These are phyloP conservation scores for Sula dactylatra DNA, from an alignment of 2,113 vertebrate species.

Conservation along the genomic window DNA sequence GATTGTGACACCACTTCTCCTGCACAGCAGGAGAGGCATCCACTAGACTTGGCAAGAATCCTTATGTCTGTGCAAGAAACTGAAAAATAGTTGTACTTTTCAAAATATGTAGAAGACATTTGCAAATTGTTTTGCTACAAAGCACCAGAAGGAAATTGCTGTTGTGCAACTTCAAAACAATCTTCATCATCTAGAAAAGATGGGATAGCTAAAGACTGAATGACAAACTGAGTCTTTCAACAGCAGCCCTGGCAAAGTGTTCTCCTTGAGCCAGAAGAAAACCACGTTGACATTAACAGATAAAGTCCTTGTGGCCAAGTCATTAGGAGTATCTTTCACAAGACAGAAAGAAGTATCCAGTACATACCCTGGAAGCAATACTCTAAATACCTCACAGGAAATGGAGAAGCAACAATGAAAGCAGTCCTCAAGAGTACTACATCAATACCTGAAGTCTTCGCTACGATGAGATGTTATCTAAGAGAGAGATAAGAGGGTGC, in stretches of 20 bases:
- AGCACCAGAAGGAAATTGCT: neutral
- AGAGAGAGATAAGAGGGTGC: neutral
- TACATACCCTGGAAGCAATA: neutral
- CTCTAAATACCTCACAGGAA: neutral
- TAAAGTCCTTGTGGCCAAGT: neutral
- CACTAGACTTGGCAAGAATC: neutral
- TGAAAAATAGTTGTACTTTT: neutral
- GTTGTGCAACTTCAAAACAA: neutral
- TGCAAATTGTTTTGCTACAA: neutral
- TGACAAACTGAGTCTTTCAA: neutral
- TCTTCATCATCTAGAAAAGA: neutral
- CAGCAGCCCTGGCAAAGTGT: neutral
- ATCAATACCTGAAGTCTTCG: neutral
- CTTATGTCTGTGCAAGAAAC: rapidly evolving
- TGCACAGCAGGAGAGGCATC: neutral
- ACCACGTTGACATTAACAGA: neutral
- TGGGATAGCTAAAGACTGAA: neutral
- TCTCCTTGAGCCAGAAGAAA: neutral
- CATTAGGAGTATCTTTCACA: neutral
- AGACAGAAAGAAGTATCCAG: neutral
- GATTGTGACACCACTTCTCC: neutral
- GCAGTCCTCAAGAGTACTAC: neutral
- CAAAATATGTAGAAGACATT: neutral
- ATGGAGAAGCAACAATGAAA: neutral
- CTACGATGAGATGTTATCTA: neutral